A percentile compares a stretch with the other conserved stretches of the same genome.
Evolutionary conservation across 2,113 vertebrate species (phyloP).

Genomic region (Spermophilus dauricus): DNA sequence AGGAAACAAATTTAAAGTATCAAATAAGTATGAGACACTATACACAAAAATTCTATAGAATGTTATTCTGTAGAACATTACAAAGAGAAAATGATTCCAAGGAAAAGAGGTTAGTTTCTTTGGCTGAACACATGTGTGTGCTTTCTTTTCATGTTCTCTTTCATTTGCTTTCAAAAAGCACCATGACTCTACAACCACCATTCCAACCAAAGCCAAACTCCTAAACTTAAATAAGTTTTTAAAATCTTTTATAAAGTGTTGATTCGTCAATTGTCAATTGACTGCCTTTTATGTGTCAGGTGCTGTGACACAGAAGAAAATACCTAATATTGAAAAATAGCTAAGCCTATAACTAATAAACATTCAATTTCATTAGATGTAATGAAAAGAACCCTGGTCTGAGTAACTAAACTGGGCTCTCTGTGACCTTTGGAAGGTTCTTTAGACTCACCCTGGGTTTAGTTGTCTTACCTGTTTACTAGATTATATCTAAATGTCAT

Average conservation of each 20-base stretch:
- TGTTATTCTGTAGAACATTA: neutral
- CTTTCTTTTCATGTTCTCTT: no score
- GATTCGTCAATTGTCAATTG: neutral
- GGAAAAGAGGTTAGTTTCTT: neutral
- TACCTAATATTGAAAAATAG: neutral
- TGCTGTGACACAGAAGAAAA: neutral
- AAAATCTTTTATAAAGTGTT: neutral
- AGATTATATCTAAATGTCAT: neutral
- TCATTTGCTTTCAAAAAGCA: neutral
- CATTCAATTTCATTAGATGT: neutral
- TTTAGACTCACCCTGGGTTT: neutral
- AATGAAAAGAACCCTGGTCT: neutral
- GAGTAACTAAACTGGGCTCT: neutral
- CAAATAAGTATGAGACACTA: neutral
- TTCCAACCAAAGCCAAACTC: neutral
- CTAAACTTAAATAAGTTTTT: neutral
- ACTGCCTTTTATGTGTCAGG: neutral
- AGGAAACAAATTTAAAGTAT: neutral
- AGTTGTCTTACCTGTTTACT: neutral
- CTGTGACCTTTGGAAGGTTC: slow-evolving; percentile 37
- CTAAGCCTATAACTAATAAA: neutral
- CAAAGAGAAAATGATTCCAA: neutral
- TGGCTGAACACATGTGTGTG: neutral
- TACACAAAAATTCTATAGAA: neutral
- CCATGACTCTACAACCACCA: neutral